A percentile compares a stretch with the other conserved stretches of the same genome.
phyloP scores from a whole-genome alignment of 2,113 vertebrate genomes.

The Mastomys coucha region DNA sequence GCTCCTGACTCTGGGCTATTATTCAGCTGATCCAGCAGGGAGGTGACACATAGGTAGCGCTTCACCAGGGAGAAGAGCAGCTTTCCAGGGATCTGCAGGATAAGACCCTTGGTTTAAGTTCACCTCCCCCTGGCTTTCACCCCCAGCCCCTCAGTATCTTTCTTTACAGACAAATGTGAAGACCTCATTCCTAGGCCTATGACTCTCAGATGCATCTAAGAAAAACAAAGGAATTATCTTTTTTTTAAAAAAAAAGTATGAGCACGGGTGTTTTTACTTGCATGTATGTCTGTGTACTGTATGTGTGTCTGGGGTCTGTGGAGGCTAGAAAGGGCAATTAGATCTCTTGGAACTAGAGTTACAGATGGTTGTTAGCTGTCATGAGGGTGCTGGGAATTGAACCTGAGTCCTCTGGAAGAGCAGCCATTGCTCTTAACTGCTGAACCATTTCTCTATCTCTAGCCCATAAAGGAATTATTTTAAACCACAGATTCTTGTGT shows the following conservation, averaged over 20 bases:
- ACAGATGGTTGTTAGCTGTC: not conserved
- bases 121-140: not conserved
- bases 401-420: not conserved
- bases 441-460: not conserved
- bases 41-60: slow-evolving; percentile 94
- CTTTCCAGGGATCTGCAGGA: slow-evolving; percentile 95
- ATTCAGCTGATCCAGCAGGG: slow-evolving; percentile 94
- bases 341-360: not conserved
- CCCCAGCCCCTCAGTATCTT: not conserved
- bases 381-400: not conserved
- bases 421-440: not conserved
- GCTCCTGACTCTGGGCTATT: slow-evolving; percentile 84
- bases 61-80: slow-evolving; percentile 96
- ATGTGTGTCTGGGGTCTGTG: not conserved
- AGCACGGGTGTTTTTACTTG: not conserved
- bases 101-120: not conserved
- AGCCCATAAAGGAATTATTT: not conserved
- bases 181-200: not conserved
- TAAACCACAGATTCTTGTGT: not conserved
- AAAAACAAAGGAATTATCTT: not conserved
- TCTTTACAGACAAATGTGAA: not conserved
- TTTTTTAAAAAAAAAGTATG: not conserved
- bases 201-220: slow-evolving; percentile 17
- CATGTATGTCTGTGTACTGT: not conserved
- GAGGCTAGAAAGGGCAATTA: not conserved